These are phyloP conservation scores for Limnephilus rhombicus DNA, from an alignment of 2,888 invertebrate species.

Conservation along the genomic window DNA sequence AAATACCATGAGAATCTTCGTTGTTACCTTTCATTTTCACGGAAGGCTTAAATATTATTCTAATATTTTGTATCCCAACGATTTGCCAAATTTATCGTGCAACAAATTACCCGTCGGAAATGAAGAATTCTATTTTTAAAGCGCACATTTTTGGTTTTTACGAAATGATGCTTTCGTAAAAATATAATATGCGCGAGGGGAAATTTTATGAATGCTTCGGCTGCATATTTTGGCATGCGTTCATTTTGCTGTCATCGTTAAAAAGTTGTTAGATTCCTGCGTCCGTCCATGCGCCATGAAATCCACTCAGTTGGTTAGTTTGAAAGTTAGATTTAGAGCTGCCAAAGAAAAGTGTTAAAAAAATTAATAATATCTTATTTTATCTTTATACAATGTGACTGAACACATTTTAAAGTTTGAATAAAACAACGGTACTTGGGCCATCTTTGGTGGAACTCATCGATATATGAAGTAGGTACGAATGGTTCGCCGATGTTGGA, in stretches of 20 bases:
- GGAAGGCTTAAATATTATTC: neutral
- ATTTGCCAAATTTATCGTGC: neutral
- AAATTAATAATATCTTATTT: neutral
- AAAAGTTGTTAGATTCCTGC: conserved; percentile 2
- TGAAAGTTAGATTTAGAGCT: neutral
- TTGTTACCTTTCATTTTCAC: neutral
- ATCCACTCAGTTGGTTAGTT: neutral
- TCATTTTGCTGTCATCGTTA: conserved; percentile 40
- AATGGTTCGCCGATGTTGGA: too few species aligned
- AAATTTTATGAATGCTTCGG: conserved; percentile 1
- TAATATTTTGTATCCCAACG: neutral
- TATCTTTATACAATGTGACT: neutral
- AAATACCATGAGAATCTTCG: neutral
- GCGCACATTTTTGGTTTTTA: neutral
- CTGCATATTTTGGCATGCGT: conserved; percentile 19
- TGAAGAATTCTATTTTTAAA: neutral
- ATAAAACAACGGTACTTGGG: neutral
- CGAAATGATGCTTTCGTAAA: neutral
- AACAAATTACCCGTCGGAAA: neutral
- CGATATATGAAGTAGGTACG: too few species aligned
- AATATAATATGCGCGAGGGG: neutral
- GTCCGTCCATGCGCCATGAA: neutral
- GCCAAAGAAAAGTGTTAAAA: neutral
- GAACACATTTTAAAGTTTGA: neutral
- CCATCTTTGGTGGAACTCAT: neutral